phyloP scores from a whole-genome alignment of 2,888 invertebrate genomes.

The Volucella inflata region DNA sequence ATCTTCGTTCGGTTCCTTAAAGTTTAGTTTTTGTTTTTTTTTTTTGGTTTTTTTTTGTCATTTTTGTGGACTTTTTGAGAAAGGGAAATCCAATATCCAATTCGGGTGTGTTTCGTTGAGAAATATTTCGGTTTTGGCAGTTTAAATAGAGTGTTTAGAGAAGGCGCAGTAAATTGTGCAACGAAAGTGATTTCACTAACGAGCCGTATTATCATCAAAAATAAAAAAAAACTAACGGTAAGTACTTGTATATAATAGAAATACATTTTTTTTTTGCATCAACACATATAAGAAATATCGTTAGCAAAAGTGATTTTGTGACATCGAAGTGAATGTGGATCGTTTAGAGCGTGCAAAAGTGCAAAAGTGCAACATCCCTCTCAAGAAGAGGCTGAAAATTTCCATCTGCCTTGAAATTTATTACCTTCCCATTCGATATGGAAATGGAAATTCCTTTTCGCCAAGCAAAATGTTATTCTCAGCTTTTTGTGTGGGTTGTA shows the following conservation, averaged over 20 bases:
- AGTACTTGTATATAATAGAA: neutral
- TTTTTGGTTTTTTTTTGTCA: constrained; percentile 22
- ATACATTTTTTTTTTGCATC: neutral
- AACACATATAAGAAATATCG: too few relatives aligned
- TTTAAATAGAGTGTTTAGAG: constrained; percentile 77
- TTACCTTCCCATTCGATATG: constrained; percentile 12
- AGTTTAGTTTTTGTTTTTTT: constrained; percentile 45
- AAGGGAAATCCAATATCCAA: constrained; percentile 73
- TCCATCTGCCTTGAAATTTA: neutral
- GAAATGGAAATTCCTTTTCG: constrained; percentile 27
- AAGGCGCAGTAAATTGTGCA: constrained; percentile 76
- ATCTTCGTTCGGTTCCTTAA: constrained; percentile 70
- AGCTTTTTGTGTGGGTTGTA: constrained; percentile 57
- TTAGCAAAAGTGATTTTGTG: neutral
- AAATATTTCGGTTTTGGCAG: constrained; percentile 72
- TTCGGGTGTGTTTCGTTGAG: constrained; percentile 67
- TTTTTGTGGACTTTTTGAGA: constrained; percentile 52
- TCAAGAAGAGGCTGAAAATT: neutral
- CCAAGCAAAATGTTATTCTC: constrained; percentile 43
- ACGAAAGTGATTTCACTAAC: constrained; percentile 62
- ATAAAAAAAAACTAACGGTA: constrained; percentile 57
- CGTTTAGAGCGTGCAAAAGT: constrained; percentile 10
- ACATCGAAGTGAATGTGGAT: neutral
- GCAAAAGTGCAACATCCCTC: neutral
- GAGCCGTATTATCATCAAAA: constrained; percentile 45